A percentile compares a stretch with the other conserved stretches of the same genome.
Evolutionary conservation across 2,888 invertebrate species (phyloP).

Genomic region (Drosophila fungiperda): DNA sequence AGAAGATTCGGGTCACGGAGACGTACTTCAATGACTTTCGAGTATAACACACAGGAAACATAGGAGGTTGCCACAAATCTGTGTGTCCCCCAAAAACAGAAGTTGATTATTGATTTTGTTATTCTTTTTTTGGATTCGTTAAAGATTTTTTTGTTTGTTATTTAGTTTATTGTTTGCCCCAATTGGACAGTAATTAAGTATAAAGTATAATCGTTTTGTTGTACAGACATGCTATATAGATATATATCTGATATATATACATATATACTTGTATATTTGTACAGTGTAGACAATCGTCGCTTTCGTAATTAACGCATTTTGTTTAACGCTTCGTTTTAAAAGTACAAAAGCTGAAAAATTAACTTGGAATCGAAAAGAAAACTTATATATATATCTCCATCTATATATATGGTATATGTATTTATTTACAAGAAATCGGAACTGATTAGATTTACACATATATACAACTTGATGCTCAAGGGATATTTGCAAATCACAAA

Average conservation of each 20-base stretch:
- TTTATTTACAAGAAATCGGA: conserved; percentile 71
- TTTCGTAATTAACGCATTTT: conserved; percentile 53
- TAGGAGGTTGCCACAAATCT: conserved; percentile 6
- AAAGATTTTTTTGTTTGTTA: conserved; percentile 68
- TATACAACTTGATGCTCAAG: conserved; percentile 63
- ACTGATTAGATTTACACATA: conserved; percentile 65
- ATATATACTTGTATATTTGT: conserved; percentile 27
- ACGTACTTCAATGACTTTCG: conserved; percentile 82
- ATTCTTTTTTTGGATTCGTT: conserved; percentile 57
- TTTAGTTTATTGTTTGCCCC: conserved; percentile 48
- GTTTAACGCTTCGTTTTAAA: conserved; percentile 46
- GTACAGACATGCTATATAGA: conserved; percentile 34
- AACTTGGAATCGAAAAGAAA: conserved; percentile 28
- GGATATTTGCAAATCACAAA: conserved; percentile 47
- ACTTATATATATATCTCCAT: conserved; percentile 8
- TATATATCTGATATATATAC: conserved; percentile 23
- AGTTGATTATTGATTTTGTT: conserved; percentile 25
- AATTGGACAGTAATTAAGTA: conserved; percentile 50
- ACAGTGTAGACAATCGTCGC: conserved; percentile 54
- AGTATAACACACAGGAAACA: conserved; percentile 56
- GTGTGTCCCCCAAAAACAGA: not conserved
- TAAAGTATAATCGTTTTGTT: conserved; percentile 42
- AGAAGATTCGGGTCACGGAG: conserved; percentile 82
- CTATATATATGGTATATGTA: conserved; percentile 3
- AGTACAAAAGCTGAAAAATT: conserved; percentile 37